A percentile compares a stretch with the other conserved stretches of the same genome.
Evolutionary conservation across 35 echinoderm and acorn worm species (phyloP).

Genomic region (Apostichopus parvimensis): DNA sequence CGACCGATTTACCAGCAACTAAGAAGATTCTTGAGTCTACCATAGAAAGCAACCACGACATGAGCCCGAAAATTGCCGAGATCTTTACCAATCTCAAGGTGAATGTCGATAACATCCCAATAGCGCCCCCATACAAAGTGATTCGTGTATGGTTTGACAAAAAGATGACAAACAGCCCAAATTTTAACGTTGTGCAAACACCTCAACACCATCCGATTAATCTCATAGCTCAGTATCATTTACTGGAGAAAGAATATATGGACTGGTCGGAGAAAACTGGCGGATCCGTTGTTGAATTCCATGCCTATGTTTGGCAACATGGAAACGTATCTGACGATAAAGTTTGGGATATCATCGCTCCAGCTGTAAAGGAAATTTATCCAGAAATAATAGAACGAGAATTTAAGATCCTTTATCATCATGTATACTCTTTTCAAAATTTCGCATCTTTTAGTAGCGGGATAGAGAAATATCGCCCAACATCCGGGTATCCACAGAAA

Average conservation of each 20-base stretch:
- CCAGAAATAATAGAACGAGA: slow-evolving; percentile 81
- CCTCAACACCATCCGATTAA: slow-evolving; percentile 78
- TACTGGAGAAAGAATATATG: slow-evolving; percentile 69
- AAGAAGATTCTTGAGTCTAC: slow-evolving; percentile 58
- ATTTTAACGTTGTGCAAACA: slow-evolving; percentile 69
- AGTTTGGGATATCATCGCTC: slow-evolving; percentile 79
- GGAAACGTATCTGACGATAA: slow-evolving; percentile 50
- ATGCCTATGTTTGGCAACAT: slow-evolving; percentile 65
- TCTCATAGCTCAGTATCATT: slow-evolving; percentile 73
- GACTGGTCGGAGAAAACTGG: slow-evolving; percentile 82
- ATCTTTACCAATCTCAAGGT: background rate
- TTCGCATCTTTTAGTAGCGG: slow-evolving; percentile 75
- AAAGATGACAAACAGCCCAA: slow-evolving; percentile 25
- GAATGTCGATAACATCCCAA: slow-evolving; percentile 16
- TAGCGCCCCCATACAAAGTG: slow-evolving; percentile 84
- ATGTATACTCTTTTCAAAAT: slow-evolving; percentile 62
- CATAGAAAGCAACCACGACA: background rate
- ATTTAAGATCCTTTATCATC: slow-evolving; percentile 72
- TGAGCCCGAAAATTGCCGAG: background rate
- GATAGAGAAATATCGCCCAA: slow-evolving; percentile 68
- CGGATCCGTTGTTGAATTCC: slow-evolving; percentile 77
- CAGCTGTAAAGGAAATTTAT: slow-evolving; percentile 78
- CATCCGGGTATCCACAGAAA: slow-evolving; percentile 53
- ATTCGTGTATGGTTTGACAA: slow-evolving; percentile 59
- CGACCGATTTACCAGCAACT: slow-evolving; percentile 62